A percentile compares a stretch with the other conserved stretches of the same genome.
Evolutionary conservation across 2,113 vertebrate species (phyloP).

Genomic region (Okapia johnstoni): DNA sequence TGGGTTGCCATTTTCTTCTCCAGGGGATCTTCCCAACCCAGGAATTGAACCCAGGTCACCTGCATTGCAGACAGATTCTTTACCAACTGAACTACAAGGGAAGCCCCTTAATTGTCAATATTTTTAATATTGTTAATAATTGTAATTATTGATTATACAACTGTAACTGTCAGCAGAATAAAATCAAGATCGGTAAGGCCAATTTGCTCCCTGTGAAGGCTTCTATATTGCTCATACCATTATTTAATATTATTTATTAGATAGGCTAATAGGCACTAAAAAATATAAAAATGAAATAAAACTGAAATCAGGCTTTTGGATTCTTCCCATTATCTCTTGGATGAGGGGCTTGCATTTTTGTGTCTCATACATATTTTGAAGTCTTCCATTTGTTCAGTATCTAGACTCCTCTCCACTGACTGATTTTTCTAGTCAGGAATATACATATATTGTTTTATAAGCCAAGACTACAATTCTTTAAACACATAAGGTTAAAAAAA

Average conservation of each 20-base stretch:
- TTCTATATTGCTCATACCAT: neutral
- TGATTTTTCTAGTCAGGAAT: neutral
- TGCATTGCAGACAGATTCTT: neutral
- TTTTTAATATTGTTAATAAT: neutral
- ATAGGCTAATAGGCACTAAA: neutral
- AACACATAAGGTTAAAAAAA: neutral
- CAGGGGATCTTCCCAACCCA: neutral
- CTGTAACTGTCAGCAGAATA: neutral
- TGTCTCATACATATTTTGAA: neutral
- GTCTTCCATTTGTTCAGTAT: neutral
- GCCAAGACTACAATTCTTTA: neutral
- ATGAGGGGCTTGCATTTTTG: neutral
- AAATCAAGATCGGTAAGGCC: neutral
- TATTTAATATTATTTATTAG: neutral
- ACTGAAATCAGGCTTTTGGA: neutral
- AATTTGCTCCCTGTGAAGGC: neutral
- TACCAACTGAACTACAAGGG: neutral
- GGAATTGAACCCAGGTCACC: fast-evolving
- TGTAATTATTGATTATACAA: neutral
- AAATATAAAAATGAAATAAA: neutral
- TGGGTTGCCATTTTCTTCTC: neutral
- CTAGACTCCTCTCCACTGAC: neutral
- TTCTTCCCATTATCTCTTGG: neutral
- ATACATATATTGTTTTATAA: neutral
- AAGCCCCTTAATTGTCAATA: neutral